Conservation (phyloP, 2,797 vertebrate genomes). For the Enteromius argenteus region DNA sequence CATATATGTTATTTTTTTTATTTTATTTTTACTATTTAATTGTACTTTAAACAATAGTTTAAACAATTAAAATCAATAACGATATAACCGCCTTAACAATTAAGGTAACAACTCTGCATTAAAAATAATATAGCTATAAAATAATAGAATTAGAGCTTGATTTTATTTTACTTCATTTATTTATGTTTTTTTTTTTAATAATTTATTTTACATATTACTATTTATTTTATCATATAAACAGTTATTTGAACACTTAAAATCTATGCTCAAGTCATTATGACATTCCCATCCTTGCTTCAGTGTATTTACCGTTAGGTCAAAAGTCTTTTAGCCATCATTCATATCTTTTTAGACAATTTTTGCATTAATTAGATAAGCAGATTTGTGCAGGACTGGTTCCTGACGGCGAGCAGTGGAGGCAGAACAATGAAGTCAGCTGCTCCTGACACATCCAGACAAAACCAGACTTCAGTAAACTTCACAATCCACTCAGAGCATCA, state of each 20-base stretch:
- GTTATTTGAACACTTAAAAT: background rate
- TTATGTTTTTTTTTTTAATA: too few species aligned
- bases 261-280: too few species aligned
- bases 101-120: background rate
- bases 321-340: background rate
- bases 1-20: too few species aligned
- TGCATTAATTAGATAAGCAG: slow-evolving; percentile 55
- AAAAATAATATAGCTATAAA: background rate
- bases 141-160: background rate
- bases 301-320: background rate
- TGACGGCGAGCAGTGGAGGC: slow-evolving; percentile 69
- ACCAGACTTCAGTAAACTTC: slow-evolving; percentile 64
- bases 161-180: background rate
- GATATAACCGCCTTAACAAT: background rate
- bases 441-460: slow-evolving; percentile 77
- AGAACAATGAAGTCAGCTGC: slow-evolving; percentile 81
- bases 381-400: slow-evolving; percentile 62
- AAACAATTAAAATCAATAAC: background rate
- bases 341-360: background rate
- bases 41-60: background rate
- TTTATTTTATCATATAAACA: background rate
- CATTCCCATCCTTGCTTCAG: background rate
- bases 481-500: slow-evolving; percentile 53
- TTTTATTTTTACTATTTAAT: background rate
- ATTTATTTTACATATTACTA: background rate